phyloP scores from a whole-genome alignment of 2,113 vertebrate genomes.

The Apus apus region DNA sequence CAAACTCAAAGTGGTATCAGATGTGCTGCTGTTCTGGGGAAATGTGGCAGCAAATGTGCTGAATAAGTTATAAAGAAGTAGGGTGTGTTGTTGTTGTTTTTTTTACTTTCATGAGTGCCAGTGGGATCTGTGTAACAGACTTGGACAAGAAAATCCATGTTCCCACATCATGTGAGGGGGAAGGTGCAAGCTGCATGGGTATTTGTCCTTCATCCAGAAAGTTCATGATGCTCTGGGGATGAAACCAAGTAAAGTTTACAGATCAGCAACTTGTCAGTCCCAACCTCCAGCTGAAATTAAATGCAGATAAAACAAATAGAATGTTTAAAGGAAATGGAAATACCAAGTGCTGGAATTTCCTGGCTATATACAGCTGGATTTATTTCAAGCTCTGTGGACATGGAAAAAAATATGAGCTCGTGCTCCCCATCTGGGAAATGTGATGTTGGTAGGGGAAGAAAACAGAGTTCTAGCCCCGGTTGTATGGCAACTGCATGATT shows the following conservation, averaged over 20 bases:
- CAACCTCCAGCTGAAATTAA: constrained; percentile 42
- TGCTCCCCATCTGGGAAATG: constrained; percentile 35
- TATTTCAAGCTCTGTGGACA: constrained; percentile 47
- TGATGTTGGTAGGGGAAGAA: constrained; percentile 24
- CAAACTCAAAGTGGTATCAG: background rate
- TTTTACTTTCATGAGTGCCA: background rate
- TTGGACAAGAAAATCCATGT: background rate
- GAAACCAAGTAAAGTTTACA: constrained; percentile 56
- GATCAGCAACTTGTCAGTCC: constrained; percentile 55
- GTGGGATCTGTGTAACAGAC: background rate
- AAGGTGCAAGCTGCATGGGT: background rate
- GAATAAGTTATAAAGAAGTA: background rate
- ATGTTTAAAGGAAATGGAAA: constrained; percentile 66
- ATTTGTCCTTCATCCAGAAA: constrained; percentile 8
- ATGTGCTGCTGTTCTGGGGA: background rate
- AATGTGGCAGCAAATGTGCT: background rate
- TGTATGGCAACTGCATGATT: background rate
- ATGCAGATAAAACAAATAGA: constrained; percentile 58
- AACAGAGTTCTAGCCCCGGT: background rate
- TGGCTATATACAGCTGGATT: constrained; percentile 37
- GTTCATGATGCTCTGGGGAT: constrained; percentile 28
- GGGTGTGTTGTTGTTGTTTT: background rate
- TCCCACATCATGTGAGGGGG: background rate
- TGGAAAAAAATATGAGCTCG: constrained; percentile 59
- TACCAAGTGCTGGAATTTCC: constrained; percentile 47